A percentile compares a stretch with the other conserved stretches of the same genome.
These are phyloP conservation scores for Hemitrygon akajei DNA, from an alignment of 2,797 vertebrate genomes.

Conservation along the genomic window DNA sequence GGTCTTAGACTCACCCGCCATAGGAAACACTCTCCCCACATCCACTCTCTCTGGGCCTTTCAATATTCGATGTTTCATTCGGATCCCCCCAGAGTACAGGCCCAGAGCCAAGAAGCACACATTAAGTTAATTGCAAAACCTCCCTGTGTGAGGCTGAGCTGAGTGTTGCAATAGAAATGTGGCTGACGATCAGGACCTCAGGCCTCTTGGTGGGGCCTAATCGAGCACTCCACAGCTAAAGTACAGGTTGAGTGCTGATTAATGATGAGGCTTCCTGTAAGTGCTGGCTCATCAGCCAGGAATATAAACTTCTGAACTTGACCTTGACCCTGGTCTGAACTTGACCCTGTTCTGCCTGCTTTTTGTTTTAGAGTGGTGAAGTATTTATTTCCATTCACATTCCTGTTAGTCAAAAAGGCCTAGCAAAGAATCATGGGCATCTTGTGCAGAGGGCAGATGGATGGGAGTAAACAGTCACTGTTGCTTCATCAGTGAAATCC, in stretches of 20 bases:
- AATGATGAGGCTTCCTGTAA: background rate
- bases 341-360: background rate
- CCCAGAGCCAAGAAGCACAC: too few species aligned
- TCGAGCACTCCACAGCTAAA: background rate
- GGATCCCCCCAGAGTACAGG: too few species aligned
- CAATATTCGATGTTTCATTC: too few species aligned
- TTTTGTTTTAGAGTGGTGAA: slow-evolving; percentile 1
- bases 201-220: background rate
- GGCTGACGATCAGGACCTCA: background rate
- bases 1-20: too few species aligned
- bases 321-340: slow-evolving; percentile 11
- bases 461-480: too few species aligned
- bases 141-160: background rate
- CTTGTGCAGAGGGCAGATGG: background rate
- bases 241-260: background rate
- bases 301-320: background rate
- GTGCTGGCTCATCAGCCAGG: too few species aligned
- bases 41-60: too few species aligned
- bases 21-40: too few species aligned
- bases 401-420: background rate
- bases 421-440: background rate
- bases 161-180: slow-evolving; percentile 7
- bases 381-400: background rate
- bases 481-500: too few species aligned
- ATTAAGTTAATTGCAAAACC: background rate